These are phyloP conservation scores for Lindbergichthys nudifrons DNA, from an alignment of 2,797 vertebrate species.

Conservation along the genomic window DNA sequence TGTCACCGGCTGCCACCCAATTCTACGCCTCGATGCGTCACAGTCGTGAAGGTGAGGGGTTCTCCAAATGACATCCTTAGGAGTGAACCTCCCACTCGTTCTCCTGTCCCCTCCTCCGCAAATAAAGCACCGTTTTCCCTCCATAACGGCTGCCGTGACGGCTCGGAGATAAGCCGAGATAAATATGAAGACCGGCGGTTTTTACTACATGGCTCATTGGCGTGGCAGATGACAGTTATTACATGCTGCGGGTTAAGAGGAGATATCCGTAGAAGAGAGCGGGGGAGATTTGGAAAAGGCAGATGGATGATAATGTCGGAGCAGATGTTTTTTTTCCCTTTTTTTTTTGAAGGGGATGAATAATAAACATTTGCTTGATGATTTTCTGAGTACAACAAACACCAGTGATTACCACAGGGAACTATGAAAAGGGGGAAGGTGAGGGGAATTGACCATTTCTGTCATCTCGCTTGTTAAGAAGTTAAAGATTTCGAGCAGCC, in stretches of 20 bases:
- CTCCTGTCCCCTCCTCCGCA: slow-evolving; percentile 33
- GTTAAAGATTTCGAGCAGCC: neutral
- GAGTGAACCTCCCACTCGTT: slow-evolving; percentile 44
- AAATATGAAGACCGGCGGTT: slow-evolving; percentile 69
- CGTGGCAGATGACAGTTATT: slow-evolving; percentile 75
- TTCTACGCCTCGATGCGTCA: neutral
- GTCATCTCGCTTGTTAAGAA: slow-evolving; percentile 38
- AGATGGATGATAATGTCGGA: slow-evolving; percentile 70
- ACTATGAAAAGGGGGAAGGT: slow-evolving; percentile 14
- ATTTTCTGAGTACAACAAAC: slow-evolving; percentile 45
- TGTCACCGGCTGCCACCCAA: slow-evolving; percentile 36
- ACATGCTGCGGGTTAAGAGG: slow-evolving; percentile 63
- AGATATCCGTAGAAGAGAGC: slow-evolving; percentile 33
- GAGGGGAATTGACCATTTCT: slow-evolving; percentile 22
- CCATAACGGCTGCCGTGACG: slow-evolving; percentile 53
- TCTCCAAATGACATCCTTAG: slow-evolving; percentile 54
- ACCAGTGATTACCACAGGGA: slow-evolving; percentile 25
- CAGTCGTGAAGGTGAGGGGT: slow-evolving; percentile 56
- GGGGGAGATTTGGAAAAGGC: slow-evolving; percentile 45
- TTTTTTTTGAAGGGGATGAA: slow-evolving; percentile 35
- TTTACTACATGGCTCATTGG: slow-evolving; percentile 74
- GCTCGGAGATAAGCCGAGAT: slow-evolving; percentile 67
- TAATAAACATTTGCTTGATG: slow-evolving; percentile 65
- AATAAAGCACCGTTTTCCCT: slow-evolving; percentile 61
- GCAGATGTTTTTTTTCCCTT: slow-evolving; percentile 60